Evolutionary conservation across 1,140 invertebrate species (phyloP).

Genomic region (Drosophila rufa): DNA sequence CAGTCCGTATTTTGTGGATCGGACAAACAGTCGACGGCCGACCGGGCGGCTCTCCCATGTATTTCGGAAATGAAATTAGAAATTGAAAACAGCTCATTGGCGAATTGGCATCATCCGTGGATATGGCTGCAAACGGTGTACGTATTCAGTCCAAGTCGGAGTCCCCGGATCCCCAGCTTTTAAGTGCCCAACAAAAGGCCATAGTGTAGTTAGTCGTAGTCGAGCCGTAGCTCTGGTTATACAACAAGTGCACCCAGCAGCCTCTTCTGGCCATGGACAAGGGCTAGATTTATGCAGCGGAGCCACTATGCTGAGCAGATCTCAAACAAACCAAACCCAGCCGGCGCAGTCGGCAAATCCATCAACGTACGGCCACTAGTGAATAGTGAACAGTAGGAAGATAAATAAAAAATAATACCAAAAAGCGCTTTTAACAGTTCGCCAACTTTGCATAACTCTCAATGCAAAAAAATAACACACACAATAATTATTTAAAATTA

Average conservation of each 20-base stretch:
- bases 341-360: slow-evolving; percentile 28
- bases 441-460: slow-evolving; percentile 53
- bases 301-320: slow-evolving; percentile 32
- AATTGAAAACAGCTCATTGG: slow-evolving; percentile 80
- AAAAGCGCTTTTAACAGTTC: slow-evolving; percentile 9
- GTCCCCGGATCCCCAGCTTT: slow-evolving; percentile 26
- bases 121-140: slow-evolving; percentile 84
- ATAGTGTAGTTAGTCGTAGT: slow-evolving; percentile 17
- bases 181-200: slow-evolving; percentile 47
- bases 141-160: slow-evolving; percentile 42
- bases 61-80: slow-evolving; percentile 84
- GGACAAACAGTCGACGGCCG: slow-evolving; percentile 51
- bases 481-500: slow-evolving; percentile 60
- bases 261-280: slow-evolving; percentile 42
- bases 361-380: slow-evolving; percentile 38
- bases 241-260: slow-evolving; percentile 37
- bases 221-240: slow-evolving; percentile 22
- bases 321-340: slow-evolving; percentile 31
- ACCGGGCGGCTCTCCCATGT: slow-evolving; percentile 52
- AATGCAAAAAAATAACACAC: slow-evolving; percentile 20
- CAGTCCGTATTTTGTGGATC: slow-evolving; percentile 30
- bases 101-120: slow-evolving; percentile 84
- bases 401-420: background rate
- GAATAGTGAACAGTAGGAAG: slow-evolving; percentile 19
- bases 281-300: slow-evolving; percentile 41